Evolutionary conservation across 2,888 invertebrate species (phyloP).

Genomic region (Heliconius ethilla): DNA sequence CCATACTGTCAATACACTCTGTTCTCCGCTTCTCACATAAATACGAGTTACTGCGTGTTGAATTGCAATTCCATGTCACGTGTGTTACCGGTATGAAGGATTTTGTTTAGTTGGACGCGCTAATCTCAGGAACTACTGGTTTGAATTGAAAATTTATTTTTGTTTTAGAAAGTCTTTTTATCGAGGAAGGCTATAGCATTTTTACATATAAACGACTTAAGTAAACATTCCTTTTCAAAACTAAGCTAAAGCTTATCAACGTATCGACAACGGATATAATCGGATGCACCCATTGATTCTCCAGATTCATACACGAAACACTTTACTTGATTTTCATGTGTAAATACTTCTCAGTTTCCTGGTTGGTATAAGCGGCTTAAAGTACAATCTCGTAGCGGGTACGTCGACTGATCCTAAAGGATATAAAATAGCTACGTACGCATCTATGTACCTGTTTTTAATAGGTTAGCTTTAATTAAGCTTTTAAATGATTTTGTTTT

Average conservation of each 20-base stretch:
- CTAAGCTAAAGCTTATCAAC: background rate
- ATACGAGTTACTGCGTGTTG: too few species aligned
- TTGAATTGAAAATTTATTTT: too few species aligned
- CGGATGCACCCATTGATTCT: background rate
- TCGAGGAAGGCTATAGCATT: background rate
- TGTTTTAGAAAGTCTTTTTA: too few species aligned
- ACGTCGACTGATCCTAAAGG: constrained; percentile 4
- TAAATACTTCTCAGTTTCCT: constrained; percentile 28
- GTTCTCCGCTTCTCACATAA: too few species aligned
- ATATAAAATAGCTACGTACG: background rate
- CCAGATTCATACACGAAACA: constrained; percentile 14
- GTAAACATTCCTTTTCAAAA: background rate
- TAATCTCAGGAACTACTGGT: too few species aligned
- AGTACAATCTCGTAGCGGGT: constrained; percentile 23
- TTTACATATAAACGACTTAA: background rate
- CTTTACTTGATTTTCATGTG: constrained; percentile 24
- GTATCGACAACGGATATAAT: background rate
- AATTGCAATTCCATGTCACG: too few species aligned
- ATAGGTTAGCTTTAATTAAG: background rate
- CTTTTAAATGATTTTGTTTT: background rate
- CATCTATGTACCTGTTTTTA: background rate
- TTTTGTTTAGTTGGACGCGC: too few species aligned
- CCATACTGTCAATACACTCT: too few species aligned
- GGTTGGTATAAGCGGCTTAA: constrained; percentile 28
- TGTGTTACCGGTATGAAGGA: too few species aligned